Percentiles rank a stretch among this genome's conserved stretches.
Evolutionary conservation across 2,888 invertebrate species (phyloP).

Genomic region (Torymus tubicola): DNA sequence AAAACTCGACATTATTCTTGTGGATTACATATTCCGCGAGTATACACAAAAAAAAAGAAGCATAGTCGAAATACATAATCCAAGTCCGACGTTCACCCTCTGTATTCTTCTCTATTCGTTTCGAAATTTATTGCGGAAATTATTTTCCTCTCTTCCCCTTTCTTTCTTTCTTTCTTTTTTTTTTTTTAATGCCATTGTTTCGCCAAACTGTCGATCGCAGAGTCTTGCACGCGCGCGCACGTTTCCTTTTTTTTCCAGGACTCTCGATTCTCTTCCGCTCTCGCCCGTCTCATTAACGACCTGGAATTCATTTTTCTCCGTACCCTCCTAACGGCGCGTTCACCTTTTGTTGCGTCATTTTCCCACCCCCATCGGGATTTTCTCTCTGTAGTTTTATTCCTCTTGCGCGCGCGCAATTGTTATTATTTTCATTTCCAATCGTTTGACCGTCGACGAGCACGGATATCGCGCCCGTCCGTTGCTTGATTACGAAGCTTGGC

Average conservation of each 20-base stretch:
- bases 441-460: too few species aligned
- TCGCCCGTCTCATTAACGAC: constrained; percentile 41
- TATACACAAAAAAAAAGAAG: neutral
- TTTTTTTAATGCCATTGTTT: constrained; percentile 28
- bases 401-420: too few species aligned
- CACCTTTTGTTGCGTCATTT: neutral
- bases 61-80: neutral
- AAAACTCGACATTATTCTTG: neutral
- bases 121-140: constrained; percentile 26
- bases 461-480: too few species aligned
- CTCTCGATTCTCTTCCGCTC: neutral
- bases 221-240: constrained; percentile 11
- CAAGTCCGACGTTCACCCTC: neutral
- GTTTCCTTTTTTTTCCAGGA: constrained; percentile 13
- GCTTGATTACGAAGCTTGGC: too few species aligned
- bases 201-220: constrained; percentile 50
- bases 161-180: too few species aligned
- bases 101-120: neutral
- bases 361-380: neutral
- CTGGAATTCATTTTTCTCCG: constrained; percentile 26
- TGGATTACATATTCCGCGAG: neutral
- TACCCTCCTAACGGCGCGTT: neutral
- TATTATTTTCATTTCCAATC: too few species aligned
- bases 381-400: neutral
- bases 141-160: too few species aligned